Evolutionary conservation across 2,113 vertebrate species (phyloP).

Genomic region (Camelus dromedarius): DNA sequence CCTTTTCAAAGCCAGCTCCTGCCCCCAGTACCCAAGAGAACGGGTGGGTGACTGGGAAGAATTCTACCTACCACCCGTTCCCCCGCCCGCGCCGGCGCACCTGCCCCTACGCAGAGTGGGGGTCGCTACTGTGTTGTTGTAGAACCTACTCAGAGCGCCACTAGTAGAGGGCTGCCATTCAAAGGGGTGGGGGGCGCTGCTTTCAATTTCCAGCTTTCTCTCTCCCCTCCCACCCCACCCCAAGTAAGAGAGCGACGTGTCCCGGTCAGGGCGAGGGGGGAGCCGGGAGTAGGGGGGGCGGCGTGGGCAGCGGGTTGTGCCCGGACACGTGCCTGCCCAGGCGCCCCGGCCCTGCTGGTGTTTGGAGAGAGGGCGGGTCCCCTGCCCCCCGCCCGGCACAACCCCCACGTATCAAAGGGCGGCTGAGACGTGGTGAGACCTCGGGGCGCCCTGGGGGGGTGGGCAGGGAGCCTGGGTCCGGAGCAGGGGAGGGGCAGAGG

Average conservation of each 20-base stretch:
- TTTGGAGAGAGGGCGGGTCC: slow-evolving; percentile 85
- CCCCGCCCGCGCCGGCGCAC: slow-evolving; percentile 69
- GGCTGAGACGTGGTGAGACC: slow-evolving; percentile 84
- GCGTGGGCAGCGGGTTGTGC: slow-evolving; percentile 84
- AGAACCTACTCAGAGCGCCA: neutral
- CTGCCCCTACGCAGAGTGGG: slow-evolving; percentile 73
- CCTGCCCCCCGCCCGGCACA: slow-evolving; percentile 80
- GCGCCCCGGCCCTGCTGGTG: slow-evolving; percentile 83
- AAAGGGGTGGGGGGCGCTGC: slow-evolving; percentile 67
- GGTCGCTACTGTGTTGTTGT: slow-evolving; percentile 59
- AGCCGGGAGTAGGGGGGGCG: slow-evolving; percentile 65
- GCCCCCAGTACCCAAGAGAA: slow-evolving; percentile 13
- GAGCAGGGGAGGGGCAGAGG: slow-evolving; percentile 84
- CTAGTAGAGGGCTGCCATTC: slow-evolving; percentile 55
- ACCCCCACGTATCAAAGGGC: slow-evolving; percentile 85
- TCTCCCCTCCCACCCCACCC: slow-evolving; percentile 78
- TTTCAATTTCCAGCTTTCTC: slow-evolving; percentile 58
- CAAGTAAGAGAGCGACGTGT: slow-evolving; percentile 83
- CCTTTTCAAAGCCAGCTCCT: slow-evolving; percentile 45
- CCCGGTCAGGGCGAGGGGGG: slow-evolving; percentile 67
- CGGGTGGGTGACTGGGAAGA: slow-evolving; percentile 40
- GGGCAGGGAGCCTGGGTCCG: slow-evolving; percentile 77
- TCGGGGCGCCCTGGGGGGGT: slow-evolving; percentile 81
- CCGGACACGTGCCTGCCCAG: slow-evolving; percentile 84
- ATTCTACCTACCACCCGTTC: neutral